These are phyloP conservation scores for Mallotus villosus DNA, from an alignment of 2,797 vertebrate species.

Conservation along the genomic window DNA sequence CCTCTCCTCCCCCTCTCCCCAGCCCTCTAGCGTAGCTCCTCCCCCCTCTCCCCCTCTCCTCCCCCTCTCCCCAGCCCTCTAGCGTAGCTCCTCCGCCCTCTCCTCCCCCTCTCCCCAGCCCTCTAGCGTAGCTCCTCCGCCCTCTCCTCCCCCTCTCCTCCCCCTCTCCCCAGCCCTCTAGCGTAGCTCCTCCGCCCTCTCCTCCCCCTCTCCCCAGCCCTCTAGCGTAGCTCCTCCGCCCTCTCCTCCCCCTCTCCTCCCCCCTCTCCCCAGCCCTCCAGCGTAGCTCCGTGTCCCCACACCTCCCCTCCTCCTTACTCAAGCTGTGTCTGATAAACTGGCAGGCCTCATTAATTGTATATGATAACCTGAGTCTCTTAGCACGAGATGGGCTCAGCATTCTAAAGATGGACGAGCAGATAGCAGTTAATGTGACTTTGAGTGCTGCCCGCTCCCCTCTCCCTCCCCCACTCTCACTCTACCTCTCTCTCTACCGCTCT, in stretches of 20 bases:
- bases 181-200: too few relatives aligned
- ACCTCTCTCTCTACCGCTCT: too few relatives aligned
- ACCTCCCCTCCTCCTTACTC: constrained; percentile 21
- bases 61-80: constrained; percentile 9
- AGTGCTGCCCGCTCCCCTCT: constrained; percentile 47
- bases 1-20: constrained; percentile 1
- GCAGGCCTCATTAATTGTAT: constrained; percentile 62
- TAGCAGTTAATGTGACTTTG: constrained; percentile 62
- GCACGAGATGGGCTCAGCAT: constrained; percentile 41
- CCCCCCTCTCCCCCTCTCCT: not conserved
- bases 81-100: too few relatives aligned
- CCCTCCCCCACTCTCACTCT: constrained; percentile 30
- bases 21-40: too few relatives aligned
- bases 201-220: too few relatives aligned
- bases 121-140: too few relatives aligned
- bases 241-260: not conserved
- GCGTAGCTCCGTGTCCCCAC: too few relatives aligned
- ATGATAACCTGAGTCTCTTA: constrained; percentile 51
- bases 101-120: not conserved
- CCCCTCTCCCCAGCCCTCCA: not conserved
- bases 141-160: not conserved
- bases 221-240: too few relatives aligned
- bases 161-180: too few relatives aligned
- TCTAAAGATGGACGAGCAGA: constrained; percentile 45
- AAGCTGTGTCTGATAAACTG: constrained; percentile 36